These are phyloP conservation scores for Xyrauchen texanus DNA, from an alignment of 2,113 vertebrate genomes.

Conservation along the genomic window DNA sequence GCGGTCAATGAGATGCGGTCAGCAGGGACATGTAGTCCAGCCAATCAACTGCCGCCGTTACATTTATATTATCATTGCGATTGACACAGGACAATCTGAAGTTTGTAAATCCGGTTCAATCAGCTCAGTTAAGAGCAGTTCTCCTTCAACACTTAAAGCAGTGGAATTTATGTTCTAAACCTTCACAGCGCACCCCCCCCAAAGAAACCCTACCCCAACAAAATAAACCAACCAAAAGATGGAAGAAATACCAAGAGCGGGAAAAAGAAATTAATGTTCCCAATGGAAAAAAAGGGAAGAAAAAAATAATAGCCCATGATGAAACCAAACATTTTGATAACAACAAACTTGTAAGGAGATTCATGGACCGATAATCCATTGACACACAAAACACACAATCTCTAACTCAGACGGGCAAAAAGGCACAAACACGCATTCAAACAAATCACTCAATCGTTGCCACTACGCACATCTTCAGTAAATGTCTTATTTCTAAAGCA, in stretches of 20 bases:
- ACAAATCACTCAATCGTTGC: not conserved
- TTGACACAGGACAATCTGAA: too few relatives aligned
- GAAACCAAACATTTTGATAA: not conserved
- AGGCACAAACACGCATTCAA: constrained; percentile 12
- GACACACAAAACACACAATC: not conserved
- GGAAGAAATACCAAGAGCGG: not conserved
- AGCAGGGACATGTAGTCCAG: too few relatives aligned
- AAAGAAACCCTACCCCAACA: not conserved
- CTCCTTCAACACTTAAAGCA: too few relatives aligned
- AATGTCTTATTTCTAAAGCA: constrained; percentile 20
- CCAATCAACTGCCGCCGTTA: too few relatives aligned
- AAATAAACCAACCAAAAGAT: not conserved
- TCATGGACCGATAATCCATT: too few relatives aligned
- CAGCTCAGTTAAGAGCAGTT: too few relatives aligned
- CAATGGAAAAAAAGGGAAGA: not conserved
- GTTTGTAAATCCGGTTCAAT: too few relatives aligned
- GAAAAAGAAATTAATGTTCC: not conserved
- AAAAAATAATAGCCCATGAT: constrained; percentile 3
- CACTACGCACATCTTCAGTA: constrained; percentile 10
- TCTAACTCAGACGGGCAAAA: constrained; percentile 12
- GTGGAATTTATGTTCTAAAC: too few relatives aligned
- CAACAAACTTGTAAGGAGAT: not conserved
- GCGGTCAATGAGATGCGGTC: too few relatives aligned
- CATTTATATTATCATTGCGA: too few relatives aligned
- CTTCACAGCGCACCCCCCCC: too few relatives aligned